phyloP scores from a whole-genome alignment of 1,140 invertebrate species.

The Drosophila nigrodunni region DNA sequence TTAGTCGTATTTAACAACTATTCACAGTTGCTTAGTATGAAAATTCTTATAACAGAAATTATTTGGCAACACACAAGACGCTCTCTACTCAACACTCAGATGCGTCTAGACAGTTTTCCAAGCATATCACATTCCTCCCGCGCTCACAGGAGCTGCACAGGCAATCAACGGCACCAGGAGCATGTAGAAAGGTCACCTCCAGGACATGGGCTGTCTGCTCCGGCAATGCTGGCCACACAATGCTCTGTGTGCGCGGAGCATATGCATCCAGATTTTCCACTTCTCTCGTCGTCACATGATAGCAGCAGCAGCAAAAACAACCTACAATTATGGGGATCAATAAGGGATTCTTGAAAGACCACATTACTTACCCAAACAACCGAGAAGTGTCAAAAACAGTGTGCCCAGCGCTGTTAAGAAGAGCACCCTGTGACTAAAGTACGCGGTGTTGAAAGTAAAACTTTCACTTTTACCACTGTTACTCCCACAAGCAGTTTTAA shows the following conservation, averaged over 20 bases:
- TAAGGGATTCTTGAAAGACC: background rate
- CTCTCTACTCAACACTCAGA: slow-evolving; percentile 35
- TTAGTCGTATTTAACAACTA: background rate
- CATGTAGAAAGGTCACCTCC: slow-evolving; percentile 53
- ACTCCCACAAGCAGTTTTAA: background rate
- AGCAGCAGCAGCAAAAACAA: slow-evolving; percentile 48
- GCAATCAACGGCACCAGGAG: slow-evolving; percentile 32
- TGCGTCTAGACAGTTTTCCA: slow-evolving; percentile 31
- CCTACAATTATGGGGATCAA: slow-evolving; percentile 16
- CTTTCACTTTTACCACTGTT: slow-evolving; percentile 4
- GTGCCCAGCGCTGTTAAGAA: slow-evolving; percentile 32
- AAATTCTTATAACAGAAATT: background rate
- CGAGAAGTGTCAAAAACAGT: slow-evolving; percentile 30
- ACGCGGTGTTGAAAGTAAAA: background rate
- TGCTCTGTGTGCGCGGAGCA: slow-evolving; percentile 65
- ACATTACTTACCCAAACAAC: slow-evolving; percentile 48
- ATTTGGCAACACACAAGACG: background rate
- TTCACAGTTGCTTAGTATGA: background rate
- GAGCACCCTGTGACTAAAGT: slow-evolving; percentile 24
- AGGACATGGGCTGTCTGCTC: slow-evolving; percentile 37
- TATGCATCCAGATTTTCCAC: slow-evolving; percentile 53
- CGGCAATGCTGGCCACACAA: slow-evolving; percentile 65
- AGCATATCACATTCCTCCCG: slow-evolving; percentile 24
- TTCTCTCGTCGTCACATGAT: background rate
- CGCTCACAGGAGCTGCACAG: slow-evolving; percentile 35